phyloP scores from a whole-genome alignment of 2,888 invertebrate genomes.

The Tenthredo amoena region DNA sequence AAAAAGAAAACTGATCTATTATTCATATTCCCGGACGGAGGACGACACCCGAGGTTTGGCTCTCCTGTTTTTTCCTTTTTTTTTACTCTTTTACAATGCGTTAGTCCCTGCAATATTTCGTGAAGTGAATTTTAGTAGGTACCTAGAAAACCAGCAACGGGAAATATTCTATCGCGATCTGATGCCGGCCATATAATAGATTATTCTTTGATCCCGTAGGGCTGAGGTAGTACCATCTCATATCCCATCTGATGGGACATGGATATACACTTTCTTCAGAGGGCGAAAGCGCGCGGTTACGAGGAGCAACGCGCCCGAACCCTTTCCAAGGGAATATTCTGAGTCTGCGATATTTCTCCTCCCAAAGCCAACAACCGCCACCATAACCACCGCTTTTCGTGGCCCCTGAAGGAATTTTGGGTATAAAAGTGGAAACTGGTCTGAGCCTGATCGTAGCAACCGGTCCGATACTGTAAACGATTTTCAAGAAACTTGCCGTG shows the following conservation, averaged over 20 bases:
- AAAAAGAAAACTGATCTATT: slow-evolving; percentile 61
- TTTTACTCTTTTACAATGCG: background rate
- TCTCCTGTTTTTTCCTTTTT: background rate
- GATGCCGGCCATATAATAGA: slow-evolving; percentile 61
- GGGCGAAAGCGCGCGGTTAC: slow-evolving; percentile 44
- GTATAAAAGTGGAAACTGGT: slow-evolving; percentile 37
- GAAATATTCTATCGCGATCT: slow-evolving; percentile 61
- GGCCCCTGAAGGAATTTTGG: slow-evolving; percentile 28
- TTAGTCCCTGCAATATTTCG: slow-evolving; percentile 54
- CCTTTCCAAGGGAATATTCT: slow-evolving; percentile 36
- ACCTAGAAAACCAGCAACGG: slow-evolving; percentile 53
- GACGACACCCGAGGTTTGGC: background rate
- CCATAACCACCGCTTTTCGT: slow-evolving; percentile 21
- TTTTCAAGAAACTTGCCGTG: slow-evolving; percentile 10
- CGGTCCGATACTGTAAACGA: slow-evolving; percentile 41
- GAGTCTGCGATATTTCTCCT: slow-evolving; percentile 37
- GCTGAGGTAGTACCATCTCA: slow-evolving; percentile 51
- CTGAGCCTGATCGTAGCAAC: slow-evolving; percentile 32
- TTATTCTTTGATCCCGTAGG: slow-evolving; percentile 62
- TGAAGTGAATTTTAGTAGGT: slow-evolving; percentile 65
- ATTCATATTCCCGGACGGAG: slow-evolving; percentile 61
- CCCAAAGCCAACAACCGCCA: slow-evolving; percentile 16
- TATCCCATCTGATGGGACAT: slow-evolving; percentile 50
- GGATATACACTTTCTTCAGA: slow-evolving; percentile 51
- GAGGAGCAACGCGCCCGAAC: slow-evolving; percentile 29